phyloP scores from a whole-genome alignment of 2,113 vertebrate species.

The Todiramphus chloris region DNA sequence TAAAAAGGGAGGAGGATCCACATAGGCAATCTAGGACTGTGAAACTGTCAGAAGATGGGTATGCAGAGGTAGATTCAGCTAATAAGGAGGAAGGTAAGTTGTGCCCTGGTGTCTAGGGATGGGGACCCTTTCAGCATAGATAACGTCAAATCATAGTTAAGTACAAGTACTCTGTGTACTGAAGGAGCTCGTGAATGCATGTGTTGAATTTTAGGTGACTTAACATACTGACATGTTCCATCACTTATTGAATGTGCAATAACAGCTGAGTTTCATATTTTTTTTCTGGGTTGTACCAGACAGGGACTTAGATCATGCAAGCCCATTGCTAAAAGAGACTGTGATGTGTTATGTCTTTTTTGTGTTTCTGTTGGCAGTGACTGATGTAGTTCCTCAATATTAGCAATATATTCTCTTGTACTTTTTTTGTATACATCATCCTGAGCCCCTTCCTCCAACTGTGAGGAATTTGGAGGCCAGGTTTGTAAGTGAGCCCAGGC shows the following conservation, averaged over 20 bases:
- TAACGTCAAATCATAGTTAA: neutral
- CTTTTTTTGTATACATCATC: neutral
- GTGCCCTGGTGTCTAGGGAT: neutral
- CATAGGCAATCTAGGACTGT: neutral
- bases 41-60: neutral
- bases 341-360: neutral
- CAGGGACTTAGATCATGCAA: neutral
- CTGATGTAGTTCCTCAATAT: neutral
- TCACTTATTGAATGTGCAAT: neutral
- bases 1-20: neutral
- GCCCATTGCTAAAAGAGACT: neutral
- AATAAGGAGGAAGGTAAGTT: neutral
- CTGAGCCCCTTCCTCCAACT: neutral
- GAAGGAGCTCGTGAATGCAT: neutral
- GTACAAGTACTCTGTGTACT: neutral
- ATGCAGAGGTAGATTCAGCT: neutral
- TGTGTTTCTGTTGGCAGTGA: neutral
- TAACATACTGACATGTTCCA: neutral
- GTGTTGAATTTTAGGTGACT: neutral
- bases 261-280: neutral
- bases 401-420: neutral
- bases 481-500: neutral
- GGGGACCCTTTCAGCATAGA: neutral
- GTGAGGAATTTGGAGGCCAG: neutral
- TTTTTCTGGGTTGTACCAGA: neutral